Base-by-base conservation (phyloP, 2,888 invertebrate genomes). In the Hyppa rectilinea region DNA sequence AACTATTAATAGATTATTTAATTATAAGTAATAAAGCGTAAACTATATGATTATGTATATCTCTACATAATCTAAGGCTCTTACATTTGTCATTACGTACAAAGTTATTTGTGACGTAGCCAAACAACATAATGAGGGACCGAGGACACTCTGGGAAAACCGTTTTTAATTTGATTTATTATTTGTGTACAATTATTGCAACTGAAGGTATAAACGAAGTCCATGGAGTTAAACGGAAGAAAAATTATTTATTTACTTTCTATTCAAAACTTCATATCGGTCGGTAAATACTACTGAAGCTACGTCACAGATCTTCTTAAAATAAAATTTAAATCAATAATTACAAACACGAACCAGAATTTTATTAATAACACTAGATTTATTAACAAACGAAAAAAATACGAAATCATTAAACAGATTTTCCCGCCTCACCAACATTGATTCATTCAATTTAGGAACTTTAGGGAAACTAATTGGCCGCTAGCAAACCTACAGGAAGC, bases 11-110 rank as follows among this genome's bases (percentile, higher is more conserved):
- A n/a, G 59, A 45, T 56, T 29, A 14, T 26, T 26, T 26, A 29
- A 49, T 17, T 50, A 49, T 34, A 62, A 43, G 45, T 50, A 69
- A 50, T 73, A 64, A 75, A 75, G 75, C 64, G 58, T 71, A 29
- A 43, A 53, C 5, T 36, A 36, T 49, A 75, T 17, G 49, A 29
- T 64, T 69, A 59, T 36, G 20, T 56, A 31, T 47, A n/a, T 43
- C 20, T 43, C 55, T 69, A 79, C 45, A 47, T 52, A 38, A 43
- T 58, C 26, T 58, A 64, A 34, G 20, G 26, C 40, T 59, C 38
- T 64, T 40, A 47, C n/a, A 59, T 31, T 43, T 65, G 55, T 77
- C 26, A 17, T 2, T 31, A 59, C 4, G 29, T 26, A 36, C 7
- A 1, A 38, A 20, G 7, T 12, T 38, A 20, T 26, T 26, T 38